These are phyloP conservation scores for Neolamprologus tretocephalus DNA, from an alignment of 2,113 vertebrate species.

Conservation along the genomic window DNA sequence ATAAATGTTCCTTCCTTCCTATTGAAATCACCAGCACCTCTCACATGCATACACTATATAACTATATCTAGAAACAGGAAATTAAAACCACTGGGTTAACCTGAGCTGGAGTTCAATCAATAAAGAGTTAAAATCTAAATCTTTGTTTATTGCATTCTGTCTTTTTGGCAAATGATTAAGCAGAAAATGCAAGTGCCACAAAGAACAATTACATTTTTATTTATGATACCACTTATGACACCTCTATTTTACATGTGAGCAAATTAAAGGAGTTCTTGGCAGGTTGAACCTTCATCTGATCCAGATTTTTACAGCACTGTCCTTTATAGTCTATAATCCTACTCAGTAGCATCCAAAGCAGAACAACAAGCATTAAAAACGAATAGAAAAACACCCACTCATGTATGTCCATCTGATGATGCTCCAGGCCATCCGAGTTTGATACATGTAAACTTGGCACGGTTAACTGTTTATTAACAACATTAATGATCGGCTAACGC, in stretches of 20 bases:
- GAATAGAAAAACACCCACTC: background rate
- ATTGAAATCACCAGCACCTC: background rate
- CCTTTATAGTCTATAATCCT: background rate
- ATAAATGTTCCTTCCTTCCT: background rate
- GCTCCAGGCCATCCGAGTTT: background rate
- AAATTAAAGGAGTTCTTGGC: background rate
- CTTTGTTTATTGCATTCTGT: rapidly evolving
- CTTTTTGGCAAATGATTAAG: background rate
- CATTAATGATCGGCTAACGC: background rate
- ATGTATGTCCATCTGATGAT: rapidly evolving
- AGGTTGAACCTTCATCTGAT: background rate
- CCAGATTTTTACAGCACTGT: background rate
- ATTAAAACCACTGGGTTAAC: background rate
- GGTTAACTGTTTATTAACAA: background rate
- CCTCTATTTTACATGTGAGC: background rate
- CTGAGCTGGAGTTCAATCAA: background rate
- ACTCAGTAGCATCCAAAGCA: background rate
- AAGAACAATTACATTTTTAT: background rate
- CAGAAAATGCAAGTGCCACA: background rate
- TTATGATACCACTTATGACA: background rate
- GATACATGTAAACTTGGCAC: background rate
- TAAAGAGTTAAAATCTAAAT: background rate
- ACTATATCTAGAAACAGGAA: background rate
- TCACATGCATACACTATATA: background rate
- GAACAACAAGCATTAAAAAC: background rate